phyloP scores from a whole-genome alignment of 1,140 invertebrate genomes.

The Trachymyrmex cornetzi region DNA sequence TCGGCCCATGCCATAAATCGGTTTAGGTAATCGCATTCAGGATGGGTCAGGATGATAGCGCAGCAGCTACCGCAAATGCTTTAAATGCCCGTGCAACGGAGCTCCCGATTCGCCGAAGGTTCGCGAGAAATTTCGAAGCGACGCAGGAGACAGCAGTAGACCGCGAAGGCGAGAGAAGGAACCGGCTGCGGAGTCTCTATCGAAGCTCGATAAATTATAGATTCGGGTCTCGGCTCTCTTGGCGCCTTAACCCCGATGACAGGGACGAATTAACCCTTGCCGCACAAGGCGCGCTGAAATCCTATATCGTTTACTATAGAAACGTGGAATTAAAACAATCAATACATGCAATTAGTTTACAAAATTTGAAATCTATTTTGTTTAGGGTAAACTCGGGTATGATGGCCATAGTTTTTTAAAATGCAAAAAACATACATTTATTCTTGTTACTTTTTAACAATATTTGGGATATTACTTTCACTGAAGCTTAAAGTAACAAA shows the following conservation, averaged over 20 bases:
- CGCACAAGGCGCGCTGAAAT: not conserved
- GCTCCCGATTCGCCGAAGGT: constrained; percentile 53
- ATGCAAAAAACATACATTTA: no score
- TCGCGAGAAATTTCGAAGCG: constrained; percentile 63
- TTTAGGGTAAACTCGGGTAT: no score
- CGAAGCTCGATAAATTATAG: constrained; percentile 64
- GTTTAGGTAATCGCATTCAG: constrained; percentile 63
- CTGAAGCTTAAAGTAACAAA: no score
- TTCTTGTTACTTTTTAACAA: no score
- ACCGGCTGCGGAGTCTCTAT: constrained; percentile 20
- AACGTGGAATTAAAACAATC: not conserved
- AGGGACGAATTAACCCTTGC: constrained; percentile 53
- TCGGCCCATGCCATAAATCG: constrained; percentile 65
- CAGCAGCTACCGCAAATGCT: constrained; percentile 62
- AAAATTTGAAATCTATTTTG: not conserved
- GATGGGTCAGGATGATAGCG: constrained; percentile 44
- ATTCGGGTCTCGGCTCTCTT: constrained; percentile 53
- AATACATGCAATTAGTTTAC: not conserved
- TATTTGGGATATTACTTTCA: no score
- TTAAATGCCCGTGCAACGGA: constrained; percentile 57
- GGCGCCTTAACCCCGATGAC: constrained; percentile 50
- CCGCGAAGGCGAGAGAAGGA: constrained; percentile 27
- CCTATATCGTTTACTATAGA: not conserved
- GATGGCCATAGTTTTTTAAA: no score
- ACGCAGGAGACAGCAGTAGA: constrained; percentile 48